Evolutionary conservation across 2,797 vertebrate genomes (phyloP), one percentile per base, ranked within the genome.

Genomic region (Smutsia temminckii): DNA sequence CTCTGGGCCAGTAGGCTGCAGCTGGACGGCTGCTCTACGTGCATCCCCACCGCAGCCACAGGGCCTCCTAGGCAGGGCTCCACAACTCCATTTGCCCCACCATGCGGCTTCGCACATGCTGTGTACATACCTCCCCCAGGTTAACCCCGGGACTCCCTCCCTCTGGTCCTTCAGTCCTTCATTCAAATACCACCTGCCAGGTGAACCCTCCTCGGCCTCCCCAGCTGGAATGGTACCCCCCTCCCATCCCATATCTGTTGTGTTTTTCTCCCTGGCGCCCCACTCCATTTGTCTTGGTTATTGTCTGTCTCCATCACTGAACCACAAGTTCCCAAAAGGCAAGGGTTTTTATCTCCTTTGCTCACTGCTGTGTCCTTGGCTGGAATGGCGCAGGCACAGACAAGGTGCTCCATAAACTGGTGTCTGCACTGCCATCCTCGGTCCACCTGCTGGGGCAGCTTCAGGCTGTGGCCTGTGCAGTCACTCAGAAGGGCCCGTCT

Each of bases 41-140:
- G 46, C 29, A n/a, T 10, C 51, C 40, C 27, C 63, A 27, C 23
- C 61, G 32, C 63, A 90, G 59, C 49, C 57, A 63, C 5, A 29
- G 0, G 21, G 34, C 7, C n/a, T 59, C 66, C 53, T 23, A 1
- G 25, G 21, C 3, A 27, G 9, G 14, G 17, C 57, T 75, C 53
- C 29, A 29, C 14, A 29, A 25, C 13, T 13, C 34, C 16, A 8
- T 46, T 29, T 27, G 5, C 4, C 21, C 37, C 29, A 37, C 57
- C 49, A 42, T n/a, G 51, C 86, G 53, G 12, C 68, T 86, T 85
- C 59, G 79, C 81, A 89, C 27, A 10, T 1, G 12, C 46, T 16
- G 2, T 23, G 69, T 37, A 8, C 68, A 6, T 12, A 6, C 55
- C 79, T 20, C 14, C 23, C 6, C 77, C 23, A 10, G 0, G 0